These are phyloP conservation scores for Macrobrachium rosenbergii DNA, from an alignment of 1,140 invertebrate species.

Conservation along the genomic window DNA sequence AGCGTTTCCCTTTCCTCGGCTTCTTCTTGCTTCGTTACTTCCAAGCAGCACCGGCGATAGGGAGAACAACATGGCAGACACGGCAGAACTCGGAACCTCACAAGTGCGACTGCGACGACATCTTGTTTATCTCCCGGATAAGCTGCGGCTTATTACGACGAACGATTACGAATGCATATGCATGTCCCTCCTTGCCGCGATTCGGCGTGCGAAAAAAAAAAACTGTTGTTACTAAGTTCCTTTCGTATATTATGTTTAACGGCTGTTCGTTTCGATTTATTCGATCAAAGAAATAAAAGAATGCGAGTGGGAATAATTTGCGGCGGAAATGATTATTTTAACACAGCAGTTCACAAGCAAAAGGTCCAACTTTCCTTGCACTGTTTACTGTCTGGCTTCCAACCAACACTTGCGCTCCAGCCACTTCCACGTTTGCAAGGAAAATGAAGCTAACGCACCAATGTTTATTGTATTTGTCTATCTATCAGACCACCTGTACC, in stretches of 20 bases:
- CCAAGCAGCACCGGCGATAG: slow-evolving; percentile 12
- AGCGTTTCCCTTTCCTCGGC: neutral
- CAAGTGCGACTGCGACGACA: too few species aligned
- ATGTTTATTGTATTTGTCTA: slow-evolving; percentile 64
- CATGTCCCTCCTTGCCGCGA: too few species aligned
- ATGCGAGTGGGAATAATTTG: too few species aligned
- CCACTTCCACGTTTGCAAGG: slow-evolving; percentile 64
- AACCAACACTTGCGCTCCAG: slow-evolving; percentile 60
- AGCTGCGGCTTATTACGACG: too few species aligned
- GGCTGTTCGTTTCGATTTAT: too few species aligned
- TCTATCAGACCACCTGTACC: slow-evolving; percentile 64
- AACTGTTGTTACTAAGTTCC: too few species aligned
- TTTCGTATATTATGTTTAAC: too few species aligned
- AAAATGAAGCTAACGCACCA: slow-evolving; percentile 64
- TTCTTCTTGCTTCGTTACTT: neutral
- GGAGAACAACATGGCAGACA: slow-evolving; percentile 58
- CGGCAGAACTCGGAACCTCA: too few species aligned
- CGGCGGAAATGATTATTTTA: neutral
- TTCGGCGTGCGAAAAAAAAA: too few species aligned
- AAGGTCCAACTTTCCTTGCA: slow-evolving; percentile 54
- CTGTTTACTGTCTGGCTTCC: slow-evolving; percentile 57
- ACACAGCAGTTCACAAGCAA: slow-evolving; percentile 38
- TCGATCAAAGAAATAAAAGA: too few species aligned
- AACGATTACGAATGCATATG: too few species aligned
- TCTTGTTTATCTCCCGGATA: too few species aligned